These are phyloP conservation scores for Lottia scabra DNA, from an alignment of 2,888 invertebrate species.

Conservation along the genomic window DNA sequence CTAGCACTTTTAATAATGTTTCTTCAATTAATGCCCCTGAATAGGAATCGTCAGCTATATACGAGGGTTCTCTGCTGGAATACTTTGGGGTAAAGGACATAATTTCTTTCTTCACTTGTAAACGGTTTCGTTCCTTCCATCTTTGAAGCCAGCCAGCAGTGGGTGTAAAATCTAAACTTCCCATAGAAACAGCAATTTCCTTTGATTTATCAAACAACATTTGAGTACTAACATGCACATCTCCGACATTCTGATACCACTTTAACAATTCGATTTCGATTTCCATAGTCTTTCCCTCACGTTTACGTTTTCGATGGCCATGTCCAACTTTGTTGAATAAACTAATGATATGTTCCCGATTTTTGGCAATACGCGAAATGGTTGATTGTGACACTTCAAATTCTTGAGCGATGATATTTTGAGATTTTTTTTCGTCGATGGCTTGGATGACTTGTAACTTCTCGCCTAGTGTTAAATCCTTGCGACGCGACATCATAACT, in stretches of 20 bases:
- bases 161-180: background rate
- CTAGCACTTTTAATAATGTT: constrained; percentile 3
- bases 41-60: background rate
- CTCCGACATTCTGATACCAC: background rate
- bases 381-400: constrained; percentile 1
- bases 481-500: background rate
- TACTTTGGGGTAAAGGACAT: too few species aligned
- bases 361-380: background rate
- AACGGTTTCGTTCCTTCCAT: background rate
- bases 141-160: background rate
- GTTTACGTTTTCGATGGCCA: background rate
- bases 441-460: background rate
- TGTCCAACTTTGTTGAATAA: background rate
- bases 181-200: background rate
- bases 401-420: background rate
- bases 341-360: background rate
- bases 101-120: background rate
- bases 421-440: background rate
- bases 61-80: background rate
- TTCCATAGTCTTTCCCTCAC: background rate
- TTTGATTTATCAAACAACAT: background rate
- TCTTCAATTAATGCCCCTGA: background rate
- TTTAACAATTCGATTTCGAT: background rate
- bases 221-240: background rate
- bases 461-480: background rate